Evolutionary conservation across 2,113 vertebrate genomes (phyloP).

Genomic region (Saguinus midas): DNA sequence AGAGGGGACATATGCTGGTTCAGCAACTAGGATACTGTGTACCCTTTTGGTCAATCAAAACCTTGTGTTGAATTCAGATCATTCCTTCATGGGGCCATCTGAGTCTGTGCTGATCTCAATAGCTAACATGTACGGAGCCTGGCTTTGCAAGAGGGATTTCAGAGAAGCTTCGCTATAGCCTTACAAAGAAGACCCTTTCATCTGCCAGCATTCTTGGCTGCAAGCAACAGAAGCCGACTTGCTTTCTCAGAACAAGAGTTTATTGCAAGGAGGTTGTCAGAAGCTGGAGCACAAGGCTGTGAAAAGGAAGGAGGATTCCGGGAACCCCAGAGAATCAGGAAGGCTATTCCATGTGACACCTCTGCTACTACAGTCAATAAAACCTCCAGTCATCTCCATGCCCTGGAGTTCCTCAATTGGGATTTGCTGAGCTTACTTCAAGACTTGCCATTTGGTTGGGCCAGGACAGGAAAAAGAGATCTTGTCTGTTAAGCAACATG

Average conservation of each 20-base stretch:
- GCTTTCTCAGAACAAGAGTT: background rate
- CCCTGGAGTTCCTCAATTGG: background rate
- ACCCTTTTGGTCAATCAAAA: background rate
- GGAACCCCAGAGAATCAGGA: background rate
- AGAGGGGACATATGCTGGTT: background rate
- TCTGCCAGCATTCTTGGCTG: background rate
- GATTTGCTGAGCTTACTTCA: background rate
- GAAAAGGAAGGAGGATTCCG: too few relatives aligned
- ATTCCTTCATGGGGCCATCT: background rate
- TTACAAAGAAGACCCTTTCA: background rate
- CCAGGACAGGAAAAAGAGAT: background rate
- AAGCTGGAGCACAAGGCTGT: too few relatives aligned
- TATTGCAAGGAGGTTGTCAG: background rate
- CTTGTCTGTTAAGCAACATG: background rate
- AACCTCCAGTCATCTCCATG: background rate
- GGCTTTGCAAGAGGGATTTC: background rate
- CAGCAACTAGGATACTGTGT: background rate
- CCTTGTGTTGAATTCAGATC: background rate
- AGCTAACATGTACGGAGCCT: background rate
- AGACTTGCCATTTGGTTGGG: background rate
- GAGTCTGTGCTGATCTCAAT: background rate
- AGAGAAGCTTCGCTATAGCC: background rate
- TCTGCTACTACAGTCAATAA: fast-evolving
- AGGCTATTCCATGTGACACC: fast-evolving
- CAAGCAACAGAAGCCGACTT: background rate